Base-by-base conservation (phyloP, 2,113 vertebrate genomes). In the Malurus cyaneus region DNA sequence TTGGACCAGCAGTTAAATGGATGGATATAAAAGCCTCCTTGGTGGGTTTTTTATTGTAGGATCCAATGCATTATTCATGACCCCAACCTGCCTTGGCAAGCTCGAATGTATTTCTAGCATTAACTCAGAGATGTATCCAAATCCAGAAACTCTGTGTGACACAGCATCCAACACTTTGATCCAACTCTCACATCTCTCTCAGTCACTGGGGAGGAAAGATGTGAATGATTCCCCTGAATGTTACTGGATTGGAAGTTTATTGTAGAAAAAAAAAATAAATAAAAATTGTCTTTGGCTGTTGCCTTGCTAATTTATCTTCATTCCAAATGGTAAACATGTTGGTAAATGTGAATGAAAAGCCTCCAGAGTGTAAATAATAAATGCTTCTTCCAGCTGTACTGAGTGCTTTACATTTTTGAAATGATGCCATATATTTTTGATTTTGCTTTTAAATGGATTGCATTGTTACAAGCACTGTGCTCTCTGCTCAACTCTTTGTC, bases 321-420 rank as follows among this genome's bases (percentile, higher is more conserved):
- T 92, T 93, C 29, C 49, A 80, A 91, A 84, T 29, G 28, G 83
- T 71, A 94, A 91, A 70, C 49, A 31, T 74, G 84, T 72, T 83
- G 72, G 69, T 89, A 72, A 89, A 86, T 66, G 80, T 90, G 87
- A 95, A 95, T 90, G 80, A 91, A 92, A 84, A 91, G 59, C 54
- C 77, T 80, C 44, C 24, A 29, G 65, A 53, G 53, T 54, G 80
- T 91, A 87, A 86, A 94, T 96, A 95, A 95, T 84, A 84, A 93
- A 88, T 74, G 47, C 69, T 50, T 88, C 70, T 93, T 93, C 79
- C 72, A 92, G 94, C 90, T 83, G 57, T 44, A 80, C 39, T n/a
- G 65, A 70, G 41, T 7, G 5, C 46, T 86, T 93, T 81, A 80
- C 0, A 0, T 59, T 91, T 94, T 73, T 88, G 85, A 92, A 71